Conservation (phyloP, 2,113 vertebrate species). For the Malurus elegans region DNA sequence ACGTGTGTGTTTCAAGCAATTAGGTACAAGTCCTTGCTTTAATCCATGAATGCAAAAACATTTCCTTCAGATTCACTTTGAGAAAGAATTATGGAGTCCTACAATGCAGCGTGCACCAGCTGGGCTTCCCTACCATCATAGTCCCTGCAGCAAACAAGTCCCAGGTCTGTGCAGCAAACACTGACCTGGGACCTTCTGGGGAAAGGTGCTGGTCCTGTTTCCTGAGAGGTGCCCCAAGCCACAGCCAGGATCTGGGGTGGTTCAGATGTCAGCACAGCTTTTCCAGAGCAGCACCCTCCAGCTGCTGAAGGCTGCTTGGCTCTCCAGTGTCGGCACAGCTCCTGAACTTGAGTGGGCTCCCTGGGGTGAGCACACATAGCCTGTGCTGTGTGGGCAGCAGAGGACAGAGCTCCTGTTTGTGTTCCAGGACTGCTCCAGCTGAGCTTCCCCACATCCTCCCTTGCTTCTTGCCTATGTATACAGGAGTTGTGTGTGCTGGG, state of each 20-base stretch:
- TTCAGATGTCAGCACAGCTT: not conserved
- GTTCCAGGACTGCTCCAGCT: not conserved
- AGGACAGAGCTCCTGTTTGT: not conserved
- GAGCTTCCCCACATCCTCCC: not conserved
- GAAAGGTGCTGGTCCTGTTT: not conserved
- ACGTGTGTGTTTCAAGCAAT: not conserved
- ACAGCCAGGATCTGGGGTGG: not conserved
- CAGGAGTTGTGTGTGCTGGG: fast-evolving
- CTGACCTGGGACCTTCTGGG: not conserved
- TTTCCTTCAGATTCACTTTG: not conserved
- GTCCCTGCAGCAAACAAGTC: not conserved
- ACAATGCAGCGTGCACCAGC: not conserved
- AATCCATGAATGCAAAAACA: not conserved
- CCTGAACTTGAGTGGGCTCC: not conserved
- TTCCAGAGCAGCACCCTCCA: not conserved
- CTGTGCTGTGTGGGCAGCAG: fast-evolving
- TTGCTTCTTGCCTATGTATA: not conserved
- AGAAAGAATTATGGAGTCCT: not conserved
- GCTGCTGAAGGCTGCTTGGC: not conserved
- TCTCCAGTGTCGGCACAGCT: not conserved
- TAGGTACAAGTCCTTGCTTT: not conserved
- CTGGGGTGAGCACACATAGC: fast-evolving
- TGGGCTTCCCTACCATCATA: not conserved
- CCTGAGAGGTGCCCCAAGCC: not conserved
- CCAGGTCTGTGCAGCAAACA: fast-evolving